phyloP scores from a whole-genome alignment of 2,888 invertebrate genomes.

The Tenthredo distinguenda region DNA sequence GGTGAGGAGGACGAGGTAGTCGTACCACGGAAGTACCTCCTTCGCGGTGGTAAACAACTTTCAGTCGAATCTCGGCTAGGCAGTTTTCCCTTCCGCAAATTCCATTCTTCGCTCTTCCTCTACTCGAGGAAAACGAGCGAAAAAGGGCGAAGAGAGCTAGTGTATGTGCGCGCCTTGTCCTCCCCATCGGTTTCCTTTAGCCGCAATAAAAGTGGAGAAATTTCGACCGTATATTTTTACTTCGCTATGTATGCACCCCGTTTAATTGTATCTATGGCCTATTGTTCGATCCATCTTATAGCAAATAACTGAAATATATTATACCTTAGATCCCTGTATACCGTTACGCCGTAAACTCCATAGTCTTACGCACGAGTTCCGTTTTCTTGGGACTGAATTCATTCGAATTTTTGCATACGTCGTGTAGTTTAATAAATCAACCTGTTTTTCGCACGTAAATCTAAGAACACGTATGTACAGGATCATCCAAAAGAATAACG shows the following conservation, averaged over 20 bases:
- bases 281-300: neutral
- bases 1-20: slow-evolving; percentile 10
- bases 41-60: slow-evolving; percentile 52
- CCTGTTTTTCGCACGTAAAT: slow-evolving; percentile 1
- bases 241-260: slow-evolving; percentile 19
- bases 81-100: slow-evolving; percentile 47
- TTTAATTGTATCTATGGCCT: slow-evolving; percentile 38
- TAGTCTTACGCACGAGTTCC: neutral
- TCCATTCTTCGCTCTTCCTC: slow-evolving; percentile 43
- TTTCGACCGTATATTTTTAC: slow-evolving; percentile 14
- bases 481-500: neutral
- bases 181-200: slow-evolving; percentile 31
- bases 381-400: neutral
- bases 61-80: slow-evolving; percentile 51
- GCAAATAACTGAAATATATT: neutral
- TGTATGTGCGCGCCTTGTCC: slow-evolving; percentile 10
- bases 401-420: neutral
- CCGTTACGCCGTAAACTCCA: neutral
- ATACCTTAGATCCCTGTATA: neutral
- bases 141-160: slow-evolving; percentile 28
- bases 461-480: neutral
- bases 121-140: slow-evolving; percentile 19
- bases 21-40: slow-evolving; percentile 48
- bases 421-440: neutral
- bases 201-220: slow-evolving; percentile 41